Percentiles rank a stretch among this genome's conserved stretches.
Conservation (phyloP, 2,888 invertebrate species). For the Brachyptera putata region DNA sequence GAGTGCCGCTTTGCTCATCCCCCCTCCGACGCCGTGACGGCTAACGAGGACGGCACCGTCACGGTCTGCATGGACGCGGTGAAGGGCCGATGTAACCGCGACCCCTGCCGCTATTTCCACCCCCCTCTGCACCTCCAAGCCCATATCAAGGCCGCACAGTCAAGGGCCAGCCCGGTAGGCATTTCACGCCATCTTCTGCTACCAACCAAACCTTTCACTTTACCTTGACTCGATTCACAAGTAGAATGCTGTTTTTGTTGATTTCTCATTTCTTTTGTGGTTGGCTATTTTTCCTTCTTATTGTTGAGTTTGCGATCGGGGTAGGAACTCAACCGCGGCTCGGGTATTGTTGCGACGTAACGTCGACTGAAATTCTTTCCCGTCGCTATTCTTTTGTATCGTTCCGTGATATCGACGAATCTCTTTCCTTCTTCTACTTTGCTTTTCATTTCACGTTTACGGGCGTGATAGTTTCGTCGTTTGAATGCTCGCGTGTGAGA, state of each 20-base stretch:
- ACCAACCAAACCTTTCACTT: background rate
- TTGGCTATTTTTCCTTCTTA: background rate
- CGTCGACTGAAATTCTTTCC: too few species aligned
- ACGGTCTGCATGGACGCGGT: constrained; percentile 99
- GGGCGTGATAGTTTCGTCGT: too few species aligned
- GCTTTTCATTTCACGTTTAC: too few species aligned
- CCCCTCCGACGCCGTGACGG: constrained; percentile 86
- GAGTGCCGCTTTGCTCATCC: constrained; percentile 99
- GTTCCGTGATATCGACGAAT: too few species aligned
- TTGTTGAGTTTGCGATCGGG: background rate
- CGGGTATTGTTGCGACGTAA: too few species aligned
- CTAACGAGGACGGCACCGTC: constrained; percentile 97
- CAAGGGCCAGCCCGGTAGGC: constrained; percentile 85
- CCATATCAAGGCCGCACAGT: constrained; percentile 97
- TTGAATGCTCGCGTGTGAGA: too few species aligned
- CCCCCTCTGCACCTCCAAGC: constrained; percentile 99
- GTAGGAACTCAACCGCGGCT: background rate
- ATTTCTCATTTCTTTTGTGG: background rate
- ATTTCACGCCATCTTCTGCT: constrained; percentile 38
- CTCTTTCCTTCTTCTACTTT: too few species aligned
- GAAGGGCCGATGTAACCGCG: constrained; percentile 98
- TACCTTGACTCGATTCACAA: too few species aligned
- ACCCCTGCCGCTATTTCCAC: constrained; percentile 99
- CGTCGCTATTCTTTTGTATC: too few species aligned
- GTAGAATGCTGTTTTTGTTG: background rate